Evolutionary conservation across 2,888 invertebrate species (phyloP).

Genomic region (Xylocampa areola): DNA sequence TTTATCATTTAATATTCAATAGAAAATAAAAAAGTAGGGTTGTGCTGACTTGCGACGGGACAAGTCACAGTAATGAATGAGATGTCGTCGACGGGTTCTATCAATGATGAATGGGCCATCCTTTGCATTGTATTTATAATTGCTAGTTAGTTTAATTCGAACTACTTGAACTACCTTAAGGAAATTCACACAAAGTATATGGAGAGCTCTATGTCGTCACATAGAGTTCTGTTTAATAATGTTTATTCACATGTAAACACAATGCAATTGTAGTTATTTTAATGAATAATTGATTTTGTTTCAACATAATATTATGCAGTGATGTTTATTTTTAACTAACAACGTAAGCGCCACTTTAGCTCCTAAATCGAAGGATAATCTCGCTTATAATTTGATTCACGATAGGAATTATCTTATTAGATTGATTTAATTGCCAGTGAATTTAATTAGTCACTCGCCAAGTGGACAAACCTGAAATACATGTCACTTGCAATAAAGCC

Average conservation of each 20-base stretch:
- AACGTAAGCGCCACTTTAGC: conserved; percentile 31
- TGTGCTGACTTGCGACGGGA: conserved; percentile 13
- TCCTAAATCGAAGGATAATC: conserved; percentile 23
- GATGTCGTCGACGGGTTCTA: conserved; percentile 78
- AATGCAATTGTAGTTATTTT: conserved; percentile 46
- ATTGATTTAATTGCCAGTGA: conserved; percentile 38
- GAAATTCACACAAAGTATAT: conserved; percentile 18
- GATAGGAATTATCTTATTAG: conserved; percentile 24
- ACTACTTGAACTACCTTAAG: conserved; percentile 16
- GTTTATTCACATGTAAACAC: conserved; percentile 33
- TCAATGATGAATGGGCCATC: conserved; percentile 77
- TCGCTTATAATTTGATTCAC: conserved; percentile 15
- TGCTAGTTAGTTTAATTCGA: conserved; percentile 38
- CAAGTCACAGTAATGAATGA: conserved; percentile 72
- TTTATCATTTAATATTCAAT: conserved; percentile 9
- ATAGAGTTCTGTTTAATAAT: conserved; percentile 6
- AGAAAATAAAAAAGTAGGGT: conserved; percentile 13
- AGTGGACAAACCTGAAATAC: conserved; percentile 25
- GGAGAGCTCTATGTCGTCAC: conserved; percentile 3
- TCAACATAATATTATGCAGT: conserved; percentile 10
- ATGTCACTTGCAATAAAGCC: conserved; percentile 13
- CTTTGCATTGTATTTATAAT: conserved; percentile 53
- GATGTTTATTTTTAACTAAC: conserved; percentile 34
- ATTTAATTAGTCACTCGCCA: conserved; percentile 32
- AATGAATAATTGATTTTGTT: conserved; percentile 43